Percentiles rank a stretch among this genome's conserved stretches.
Evolutionary conservation across 2,888 invertebrate genomes (phyloP).

Genomic region (Himalopsyche japonica): DNA sequence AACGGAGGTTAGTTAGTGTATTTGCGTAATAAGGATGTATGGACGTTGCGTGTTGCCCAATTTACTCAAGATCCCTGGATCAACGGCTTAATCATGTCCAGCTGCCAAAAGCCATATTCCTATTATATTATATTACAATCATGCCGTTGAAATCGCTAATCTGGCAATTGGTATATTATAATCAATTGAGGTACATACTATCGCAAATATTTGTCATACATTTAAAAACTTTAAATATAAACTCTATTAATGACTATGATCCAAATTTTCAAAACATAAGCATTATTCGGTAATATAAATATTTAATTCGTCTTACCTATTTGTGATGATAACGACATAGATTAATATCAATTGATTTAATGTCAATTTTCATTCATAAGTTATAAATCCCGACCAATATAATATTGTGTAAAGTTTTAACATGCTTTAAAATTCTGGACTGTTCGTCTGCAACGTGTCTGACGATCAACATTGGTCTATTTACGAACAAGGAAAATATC

Average conservation of each 20-base stretch:
- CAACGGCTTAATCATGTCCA: constrained; percentile 20
- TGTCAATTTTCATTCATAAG: no score
- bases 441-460: not conserved
- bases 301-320: no score
- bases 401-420: no score
- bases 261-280: no score
- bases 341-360: no score
- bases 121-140: not conserved
- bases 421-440: not conserved
- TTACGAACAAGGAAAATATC: not conserved
- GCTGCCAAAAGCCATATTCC: not conserved
- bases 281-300: no score
- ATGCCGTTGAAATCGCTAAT: not conserved
- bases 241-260: no score
- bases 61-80: constrained; percentile 17
- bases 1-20: constrained; percentile 23
- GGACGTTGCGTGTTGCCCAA: constrained; percentile 13
- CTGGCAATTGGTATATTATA: not conserved
- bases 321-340: no score
- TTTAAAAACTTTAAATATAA: no score
- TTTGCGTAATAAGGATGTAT: constrained; percentile 35
- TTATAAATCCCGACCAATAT: no score
- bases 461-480: not conserved
- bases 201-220: no score
- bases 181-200: no score